These are phyloP conservation scores for Trogon melanurus DNA, from an alignment of 2,113 vertebrate genomes.

Conservation along the genomic window DNA sequence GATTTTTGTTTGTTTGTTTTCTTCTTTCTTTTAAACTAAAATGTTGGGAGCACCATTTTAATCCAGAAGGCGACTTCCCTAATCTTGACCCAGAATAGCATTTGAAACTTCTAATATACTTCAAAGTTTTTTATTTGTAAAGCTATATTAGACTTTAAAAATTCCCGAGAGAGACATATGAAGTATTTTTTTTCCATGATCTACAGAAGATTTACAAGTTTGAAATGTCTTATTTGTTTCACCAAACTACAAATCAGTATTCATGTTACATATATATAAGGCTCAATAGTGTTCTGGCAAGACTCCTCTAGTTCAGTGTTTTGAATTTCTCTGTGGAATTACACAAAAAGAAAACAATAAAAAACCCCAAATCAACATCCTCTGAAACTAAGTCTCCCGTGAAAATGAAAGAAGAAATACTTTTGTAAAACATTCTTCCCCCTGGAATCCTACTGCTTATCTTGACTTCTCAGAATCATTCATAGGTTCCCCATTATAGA, in stretches of 20 bases:
- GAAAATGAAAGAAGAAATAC: background rate
- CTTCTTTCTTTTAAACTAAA: background rate
- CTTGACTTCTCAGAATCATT: background rate
- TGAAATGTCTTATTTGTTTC: background rate
- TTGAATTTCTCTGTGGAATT: background rate
- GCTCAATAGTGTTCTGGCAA: background rate
- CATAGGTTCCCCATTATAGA: background rate
- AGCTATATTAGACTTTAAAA: background rate
- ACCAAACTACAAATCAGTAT: background rate
- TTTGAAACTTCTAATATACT: background rate
- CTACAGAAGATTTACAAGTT: background rate
- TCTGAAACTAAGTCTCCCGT: background rate
- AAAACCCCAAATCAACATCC: rapidly evolving
- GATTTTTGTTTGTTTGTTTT: background rate
- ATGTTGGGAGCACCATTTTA: background rate
- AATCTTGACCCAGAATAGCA: background rate
- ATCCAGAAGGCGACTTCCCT: background rate
- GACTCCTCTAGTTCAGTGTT: background rate
- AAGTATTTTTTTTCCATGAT: background rate
- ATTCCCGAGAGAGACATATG: background rate
- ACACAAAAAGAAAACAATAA: background rate
- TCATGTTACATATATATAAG: background rate
- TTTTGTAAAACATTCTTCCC: background rate
- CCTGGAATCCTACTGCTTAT: background rate
- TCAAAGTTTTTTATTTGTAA: background rate